Conservation (phyloP, 2,113 vertebrate species). For the Sander vitreus region DNA sequence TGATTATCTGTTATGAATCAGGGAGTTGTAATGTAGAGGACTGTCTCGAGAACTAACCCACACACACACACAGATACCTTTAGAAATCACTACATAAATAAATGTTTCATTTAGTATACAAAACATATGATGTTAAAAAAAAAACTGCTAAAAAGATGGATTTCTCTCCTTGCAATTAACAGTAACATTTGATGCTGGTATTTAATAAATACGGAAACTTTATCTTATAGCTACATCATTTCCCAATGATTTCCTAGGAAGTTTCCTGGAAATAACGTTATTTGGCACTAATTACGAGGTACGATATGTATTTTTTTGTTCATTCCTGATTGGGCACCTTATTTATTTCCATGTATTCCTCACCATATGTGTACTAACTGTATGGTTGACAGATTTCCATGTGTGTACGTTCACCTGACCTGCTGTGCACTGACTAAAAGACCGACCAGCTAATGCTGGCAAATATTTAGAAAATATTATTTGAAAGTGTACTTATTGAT, state of each 20-base stretch:
- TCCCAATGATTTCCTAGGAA: not conserved
- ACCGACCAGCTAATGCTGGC: too few species aligned
- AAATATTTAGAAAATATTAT: too few species aligned
- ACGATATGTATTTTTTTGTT: not conserved
- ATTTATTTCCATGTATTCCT: not conserved
- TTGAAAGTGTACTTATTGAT: not conserved
- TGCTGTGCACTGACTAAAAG: not conserved
- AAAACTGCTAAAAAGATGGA: not conserved
- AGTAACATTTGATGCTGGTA: not conserved
- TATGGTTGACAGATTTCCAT: not conserved
- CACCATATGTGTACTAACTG: not conserved
- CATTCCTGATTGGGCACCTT: not conserved
- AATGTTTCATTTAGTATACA: too few species aligned
- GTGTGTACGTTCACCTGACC: not conserved
- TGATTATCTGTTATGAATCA: not conserved
- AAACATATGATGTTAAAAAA: not conserved
- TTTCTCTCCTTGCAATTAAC: not conserved
- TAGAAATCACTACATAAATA: not conserved
- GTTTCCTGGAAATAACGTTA: not conserved
- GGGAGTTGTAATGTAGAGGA: not conserved
- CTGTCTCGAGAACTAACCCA: not conserved
- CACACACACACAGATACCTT: not conserved
- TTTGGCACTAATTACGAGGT: not conserved
- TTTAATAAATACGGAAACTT: not conserved
- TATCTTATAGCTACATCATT: not conserved